Percentiles rank a stretch among this genome's conserved stretches.
phyloP scores from a whole-genome alignment of 2,888 invertebrate genomes.

The Cynaeus angustus region DNA sequence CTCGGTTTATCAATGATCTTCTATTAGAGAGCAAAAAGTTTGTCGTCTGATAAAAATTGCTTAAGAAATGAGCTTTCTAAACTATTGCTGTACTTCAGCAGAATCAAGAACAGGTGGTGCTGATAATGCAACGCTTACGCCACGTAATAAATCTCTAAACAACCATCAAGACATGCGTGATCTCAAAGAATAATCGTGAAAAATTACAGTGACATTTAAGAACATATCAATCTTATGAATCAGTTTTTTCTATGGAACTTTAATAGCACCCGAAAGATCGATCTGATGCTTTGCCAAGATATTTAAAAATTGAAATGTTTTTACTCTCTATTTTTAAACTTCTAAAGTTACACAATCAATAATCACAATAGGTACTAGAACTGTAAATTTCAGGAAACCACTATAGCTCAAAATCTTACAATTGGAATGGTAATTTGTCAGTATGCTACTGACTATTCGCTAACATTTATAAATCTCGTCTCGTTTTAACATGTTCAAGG shows the following conservation, averaged over 20 bases:
- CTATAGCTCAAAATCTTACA: conserved; percentile 29
- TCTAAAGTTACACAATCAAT: neutral
- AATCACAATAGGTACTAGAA: conserved; percentile 11
- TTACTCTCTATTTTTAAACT: too few species aligned
- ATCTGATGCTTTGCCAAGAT: neutral
- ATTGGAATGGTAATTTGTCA: conserved; percentile 31
- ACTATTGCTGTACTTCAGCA: conserved; percentile 9
- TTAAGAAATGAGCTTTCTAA: neutral
- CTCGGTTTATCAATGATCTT: neutral
- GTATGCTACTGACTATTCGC: conserved; percentile 27
- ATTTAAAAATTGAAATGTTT: conserved; percentile 2
- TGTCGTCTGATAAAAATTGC: too few species aligned
- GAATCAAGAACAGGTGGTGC: conserved; percentile 30
- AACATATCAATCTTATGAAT: conserved; percentile 33
- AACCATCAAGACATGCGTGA: conserved; percentile 34
- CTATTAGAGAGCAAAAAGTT: too few species aligned
- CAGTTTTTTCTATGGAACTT: conserved; percentile 10
- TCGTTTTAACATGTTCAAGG: neutral
- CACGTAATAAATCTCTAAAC: conserved; percentile 27
- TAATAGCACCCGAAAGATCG: neutral
- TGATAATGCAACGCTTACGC: conserved; percentile 27
- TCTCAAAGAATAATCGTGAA: conserved; percentile 36
- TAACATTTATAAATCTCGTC: conserved; percentile 28
- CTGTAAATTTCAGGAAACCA: conserved; percentile 17
- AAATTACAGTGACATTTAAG: conserved; percentile 32